phyloP scores from a whole-genome alignment of 2,797 vertebrate species.

The Microchirus variegatus region DNA sequence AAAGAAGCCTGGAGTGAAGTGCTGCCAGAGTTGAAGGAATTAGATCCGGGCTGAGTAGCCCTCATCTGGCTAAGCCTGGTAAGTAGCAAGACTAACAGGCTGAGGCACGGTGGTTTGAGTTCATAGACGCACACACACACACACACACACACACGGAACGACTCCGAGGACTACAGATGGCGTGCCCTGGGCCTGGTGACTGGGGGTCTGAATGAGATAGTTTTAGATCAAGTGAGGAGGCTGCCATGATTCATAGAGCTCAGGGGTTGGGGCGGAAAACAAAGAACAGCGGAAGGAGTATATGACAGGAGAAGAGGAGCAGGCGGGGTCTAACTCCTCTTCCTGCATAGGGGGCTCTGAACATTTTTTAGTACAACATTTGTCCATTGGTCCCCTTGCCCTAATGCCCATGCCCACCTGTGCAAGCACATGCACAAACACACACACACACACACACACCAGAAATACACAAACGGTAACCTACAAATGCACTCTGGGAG shows the following conservation, averaged over 20 bases:
- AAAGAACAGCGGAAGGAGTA: conserved; percentile 66
- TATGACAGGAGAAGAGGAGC: conserved; percentile 37
- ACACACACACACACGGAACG: conserved; percentile 51
- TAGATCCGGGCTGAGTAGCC: conserved; percentile 76
- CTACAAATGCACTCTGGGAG: conserved; percentile 58
- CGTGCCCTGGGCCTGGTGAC: conserved; percentile 71
- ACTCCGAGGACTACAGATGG: conserved; percentile 77
- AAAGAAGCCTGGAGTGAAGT: conserved; percentile 70
- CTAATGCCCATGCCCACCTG: conserved; percentile 35
- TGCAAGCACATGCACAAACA: conserved; percentile 27
- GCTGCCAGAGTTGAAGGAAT: conserved; percentile 77
- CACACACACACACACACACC: conserved; percentile 26
- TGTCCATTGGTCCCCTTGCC: conserved; percentile 49
- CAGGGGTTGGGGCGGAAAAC: conserved; percentile 61
- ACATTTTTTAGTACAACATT: conserved; percentile 69
- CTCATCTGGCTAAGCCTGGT: conserved; percentile 80
- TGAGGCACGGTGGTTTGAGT: conserved; percentile 73
- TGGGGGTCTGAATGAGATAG: conserved; percentile 66
- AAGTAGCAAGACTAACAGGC: conserved; percentile 80
- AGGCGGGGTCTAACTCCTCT: conserved; percentile 39
- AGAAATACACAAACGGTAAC: conserved; percentile 33
- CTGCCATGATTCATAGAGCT: conserved; percentile 52
- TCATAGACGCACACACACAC: conserved; percentile 38
- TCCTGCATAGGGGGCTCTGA: conserved; percentile 49
- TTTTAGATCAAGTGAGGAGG: conserved; percentile 69